Percentiles rank a stretch among this genome's conserved stretches.
phyloP scores from a whole-genome alignment of 1,140 invertebrate species.

The Pectinophora gossypiella region DNA sequence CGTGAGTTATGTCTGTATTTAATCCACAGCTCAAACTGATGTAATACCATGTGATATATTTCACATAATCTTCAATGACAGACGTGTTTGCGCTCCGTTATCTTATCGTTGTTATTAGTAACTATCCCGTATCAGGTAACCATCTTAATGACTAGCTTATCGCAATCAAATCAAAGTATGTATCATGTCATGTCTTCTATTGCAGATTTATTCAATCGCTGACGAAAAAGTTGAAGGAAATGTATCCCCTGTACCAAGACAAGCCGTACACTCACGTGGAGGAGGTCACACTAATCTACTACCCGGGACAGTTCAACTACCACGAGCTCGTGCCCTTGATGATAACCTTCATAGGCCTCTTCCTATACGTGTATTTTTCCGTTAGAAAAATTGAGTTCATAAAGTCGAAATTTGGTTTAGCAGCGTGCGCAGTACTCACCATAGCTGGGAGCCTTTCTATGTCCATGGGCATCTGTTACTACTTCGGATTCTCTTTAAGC shows the following conservation, averaged over 20 bases:
- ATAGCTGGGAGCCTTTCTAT: slow-evolving; percentile 93
- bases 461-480: slow-evolving; percentile 95
- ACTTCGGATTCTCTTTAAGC: slow-evolving; percentile 89
- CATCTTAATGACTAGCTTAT: no score
- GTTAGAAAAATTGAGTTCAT: slow-evolving; percentile 96
- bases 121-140: no score
- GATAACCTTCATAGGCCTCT: slow-evolving; percentile 89
- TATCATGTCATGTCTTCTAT: no score
- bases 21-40: no score
- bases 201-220: slow-evolving; percentile 87
- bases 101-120: no score
- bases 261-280: slow-evolving; percentile 46
- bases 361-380: slow-evolving; percentile 96
- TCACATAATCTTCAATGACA: no score
- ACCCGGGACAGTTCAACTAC: slow-evolving; percentile 91
- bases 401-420: slow-evolving; percentile 93
- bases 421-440: slow-evolving; percentile 91
- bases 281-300: slow-evolving; percentile 85
- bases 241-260: slow-evolving; percentile 84
- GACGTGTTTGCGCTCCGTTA: no score
- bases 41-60: no score
- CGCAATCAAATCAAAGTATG: no score
- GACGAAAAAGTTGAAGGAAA: slow-evolving; percentile 79
- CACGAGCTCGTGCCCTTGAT: slow-evolving; percentile 90
- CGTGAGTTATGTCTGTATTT: no score